phyloP scores from a whole-genome alignment of 2,113 vertebrate species.

The Aptenodytes patagonicus region DNA sequence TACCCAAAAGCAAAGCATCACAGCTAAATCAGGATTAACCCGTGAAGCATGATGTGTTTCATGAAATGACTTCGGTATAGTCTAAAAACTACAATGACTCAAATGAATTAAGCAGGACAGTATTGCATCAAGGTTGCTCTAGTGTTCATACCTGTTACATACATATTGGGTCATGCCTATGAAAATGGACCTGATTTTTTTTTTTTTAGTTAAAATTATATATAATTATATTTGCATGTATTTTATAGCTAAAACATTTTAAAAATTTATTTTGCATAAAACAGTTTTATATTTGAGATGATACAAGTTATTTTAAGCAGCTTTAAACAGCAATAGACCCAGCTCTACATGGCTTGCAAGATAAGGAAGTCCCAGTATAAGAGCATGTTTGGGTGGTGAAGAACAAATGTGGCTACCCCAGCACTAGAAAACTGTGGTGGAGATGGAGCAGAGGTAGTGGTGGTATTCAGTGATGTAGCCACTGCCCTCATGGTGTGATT shows the following conservation, averaged over 20 bases:
- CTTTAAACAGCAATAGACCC: neutral
- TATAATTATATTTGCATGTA: neutral
- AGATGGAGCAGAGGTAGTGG: neutral
- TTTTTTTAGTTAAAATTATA: neutral
- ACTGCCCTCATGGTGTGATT: neutral
- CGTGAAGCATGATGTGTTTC: conserved; percentile 15
- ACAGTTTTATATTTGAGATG: neutral
- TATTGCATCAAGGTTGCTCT: neutral
- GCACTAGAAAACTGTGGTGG: neutral
- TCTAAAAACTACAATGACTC: neutral
- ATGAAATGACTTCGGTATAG: conserved; percentile 3
- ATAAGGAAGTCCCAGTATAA: neutral
- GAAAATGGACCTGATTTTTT: neutral
- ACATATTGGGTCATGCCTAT: neutral
- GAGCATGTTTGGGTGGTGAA: neutral
- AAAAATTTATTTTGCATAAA: neutral
- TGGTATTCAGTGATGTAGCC: neutral
- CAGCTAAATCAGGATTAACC: conserved; percentile 51
- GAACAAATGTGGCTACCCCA: neutral
- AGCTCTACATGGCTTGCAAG: neutral
- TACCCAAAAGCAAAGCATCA: conserved; percentile 15
- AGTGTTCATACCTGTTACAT: neutral
- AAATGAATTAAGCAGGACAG: neutral
- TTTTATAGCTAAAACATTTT: neutral
- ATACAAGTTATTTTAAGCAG: neutral